Conservation (phyloP, 2,888 invertebrate genomes). For the Oscheius sp. region DNA sequence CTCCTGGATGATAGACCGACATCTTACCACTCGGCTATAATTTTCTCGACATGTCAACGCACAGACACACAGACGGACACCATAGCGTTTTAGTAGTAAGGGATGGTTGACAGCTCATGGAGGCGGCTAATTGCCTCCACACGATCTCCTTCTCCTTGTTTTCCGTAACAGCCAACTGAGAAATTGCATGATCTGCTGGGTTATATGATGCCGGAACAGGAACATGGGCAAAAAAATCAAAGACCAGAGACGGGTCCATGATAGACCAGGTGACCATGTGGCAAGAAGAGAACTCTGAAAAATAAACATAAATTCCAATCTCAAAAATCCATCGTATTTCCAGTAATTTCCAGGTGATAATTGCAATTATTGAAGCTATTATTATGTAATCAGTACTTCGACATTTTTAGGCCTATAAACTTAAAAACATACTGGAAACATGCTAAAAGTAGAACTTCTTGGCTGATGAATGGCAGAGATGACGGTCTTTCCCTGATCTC, state of each 20-base stretch:
- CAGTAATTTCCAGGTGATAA: too few relatives aligned
- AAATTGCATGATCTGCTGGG: constrained; percentile 74
- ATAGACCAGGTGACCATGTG: constrained; percentile 60
- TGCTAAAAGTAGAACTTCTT: constrained; percentile 86
- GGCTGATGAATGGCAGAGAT: constrained; percentile 95
- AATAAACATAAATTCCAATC: too few relatives aligned
- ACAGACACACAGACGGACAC: too few relatives aligned
- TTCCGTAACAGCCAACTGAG: constrained; percentile 59
- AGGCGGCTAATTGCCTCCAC: constrained; percentile 40
- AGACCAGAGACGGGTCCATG: constrained; percentile 58
- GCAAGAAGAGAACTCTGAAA: constrained; percentile 66
- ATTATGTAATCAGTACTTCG: too few relatives aligned
- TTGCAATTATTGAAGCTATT: too few relatives aligned
- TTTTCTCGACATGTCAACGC: too few relatives aligned
- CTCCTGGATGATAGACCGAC: too few relatives aligned
- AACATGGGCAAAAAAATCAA: constrained; percentile 54
- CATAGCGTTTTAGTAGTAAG: too few relatives aligned
- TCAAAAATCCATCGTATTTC: too few relatives aligned
- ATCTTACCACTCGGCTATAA: too few relatives aligned
- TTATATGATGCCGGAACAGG: constrained; percentile 63
- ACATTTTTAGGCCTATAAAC: too few relatives aligned
- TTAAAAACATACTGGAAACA: constrained; percentile 81
- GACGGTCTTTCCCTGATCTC: constrained; percentile 85
- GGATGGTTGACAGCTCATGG: background rate
- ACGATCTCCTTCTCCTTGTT: constrained; percentile 51